Evolutionary conservation across 1,140 invertebrate species (phyloP).

Genomic region (Tyrophagus putrescentiae): DNA sequence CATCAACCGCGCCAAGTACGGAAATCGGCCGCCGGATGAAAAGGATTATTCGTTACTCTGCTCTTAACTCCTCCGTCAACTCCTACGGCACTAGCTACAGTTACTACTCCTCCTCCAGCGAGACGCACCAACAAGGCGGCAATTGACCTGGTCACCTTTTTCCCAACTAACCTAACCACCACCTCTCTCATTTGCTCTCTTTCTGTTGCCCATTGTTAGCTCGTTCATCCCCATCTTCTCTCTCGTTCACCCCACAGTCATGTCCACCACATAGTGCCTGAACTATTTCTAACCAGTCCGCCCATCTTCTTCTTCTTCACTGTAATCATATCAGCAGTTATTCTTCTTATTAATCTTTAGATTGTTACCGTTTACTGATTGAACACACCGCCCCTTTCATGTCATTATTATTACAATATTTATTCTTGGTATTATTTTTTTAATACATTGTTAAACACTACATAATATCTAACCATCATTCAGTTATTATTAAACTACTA

Average conservation of each 20-base stretch:
- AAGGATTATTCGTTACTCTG: no score
- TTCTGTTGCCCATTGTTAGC: background rate
- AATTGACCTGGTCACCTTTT: no score
- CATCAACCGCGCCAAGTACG: conserved; percentile 39
- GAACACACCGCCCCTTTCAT: background rate
- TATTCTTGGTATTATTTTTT: background rate
- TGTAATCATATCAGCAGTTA: no score
- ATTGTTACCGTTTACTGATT: background rate
- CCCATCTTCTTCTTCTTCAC: no score
- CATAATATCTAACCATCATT: background rate
- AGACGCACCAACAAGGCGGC: no score
- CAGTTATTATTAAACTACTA: background rate
- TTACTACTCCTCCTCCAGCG: no score
- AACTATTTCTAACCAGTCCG: background rate
- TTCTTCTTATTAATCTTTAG: background rate
- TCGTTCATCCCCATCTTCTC: background rate
- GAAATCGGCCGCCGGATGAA: conserved; percentile 30
- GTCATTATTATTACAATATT: background rate
- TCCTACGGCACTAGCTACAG: no score
- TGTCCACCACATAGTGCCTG: conserved; percentile 9
- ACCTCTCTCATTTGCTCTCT: no score
- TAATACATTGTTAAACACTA: conserved; percentile 1
- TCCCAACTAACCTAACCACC: no score
- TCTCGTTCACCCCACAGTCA: conserved; percentile 2
- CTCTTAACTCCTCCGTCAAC: no score